Conservation (phyloP, 2,797 vertebrate genomes). For the Lepus oiostolus region DNA sequence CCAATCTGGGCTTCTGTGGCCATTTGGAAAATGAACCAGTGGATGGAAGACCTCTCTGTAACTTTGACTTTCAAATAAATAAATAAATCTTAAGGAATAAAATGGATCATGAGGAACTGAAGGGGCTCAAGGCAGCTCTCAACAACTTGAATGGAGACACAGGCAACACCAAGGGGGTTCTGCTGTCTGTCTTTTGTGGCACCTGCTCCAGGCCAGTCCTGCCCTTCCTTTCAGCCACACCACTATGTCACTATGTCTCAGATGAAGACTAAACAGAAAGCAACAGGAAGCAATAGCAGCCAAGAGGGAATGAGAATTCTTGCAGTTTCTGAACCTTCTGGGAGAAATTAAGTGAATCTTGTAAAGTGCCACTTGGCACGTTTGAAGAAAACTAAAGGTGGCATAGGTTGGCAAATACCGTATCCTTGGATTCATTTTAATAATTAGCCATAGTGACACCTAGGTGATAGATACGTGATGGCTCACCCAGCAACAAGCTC, state of each 20-base stretch:
- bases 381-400: constrained; percentile 37
- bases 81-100: background rate
- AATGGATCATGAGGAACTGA: background rate
- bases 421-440: constrained; percentile 59
- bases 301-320: background rate
- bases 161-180: accelerated
- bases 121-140: background rate
- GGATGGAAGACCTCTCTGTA: too few relatives aligned
- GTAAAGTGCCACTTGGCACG: background rate
- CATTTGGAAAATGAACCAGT: too few relatives aligned
- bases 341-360: background rate
- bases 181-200: background rate
- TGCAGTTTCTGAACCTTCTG: background rate
- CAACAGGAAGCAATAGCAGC: background rate
- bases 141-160: background rate
- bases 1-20: too few relatives aligned
- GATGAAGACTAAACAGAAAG: background rate
- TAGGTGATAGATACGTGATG: background rate
- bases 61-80: too few relatives aligned
- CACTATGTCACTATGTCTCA: background rate
- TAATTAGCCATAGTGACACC: constrained; percentile 58
- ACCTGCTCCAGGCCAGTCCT: background rate
- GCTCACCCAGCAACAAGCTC: background rate
- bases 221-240: background rate
- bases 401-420: background rate